These are phyloP conservation scores for Garrulus glandarius DNA, from an alignment of 2,797 vertebrate species.

Conservation along the genomic window DNA sequence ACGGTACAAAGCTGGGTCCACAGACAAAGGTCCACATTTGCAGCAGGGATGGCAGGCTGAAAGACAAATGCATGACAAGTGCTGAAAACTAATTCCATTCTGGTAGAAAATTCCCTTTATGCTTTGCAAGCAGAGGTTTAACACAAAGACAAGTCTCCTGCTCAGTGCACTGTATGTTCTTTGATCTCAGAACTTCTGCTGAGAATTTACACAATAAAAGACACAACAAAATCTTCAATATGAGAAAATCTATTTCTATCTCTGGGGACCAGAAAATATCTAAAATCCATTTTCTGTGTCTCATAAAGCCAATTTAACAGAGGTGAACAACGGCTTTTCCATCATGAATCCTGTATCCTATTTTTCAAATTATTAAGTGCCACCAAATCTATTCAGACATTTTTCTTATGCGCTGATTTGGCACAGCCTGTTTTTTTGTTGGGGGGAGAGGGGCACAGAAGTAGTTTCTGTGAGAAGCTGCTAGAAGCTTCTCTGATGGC, in stretches of 20 bases:
- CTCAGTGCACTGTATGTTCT: neutral
- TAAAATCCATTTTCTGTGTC: neutral
- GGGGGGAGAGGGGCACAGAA: neutral
- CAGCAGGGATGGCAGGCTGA: neutral
- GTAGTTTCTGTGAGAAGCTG: neutral
- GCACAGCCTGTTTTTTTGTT: neutral
- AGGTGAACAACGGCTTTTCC: neutral
- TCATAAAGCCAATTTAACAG: neutral
- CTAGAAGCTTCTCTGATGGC: neutral
- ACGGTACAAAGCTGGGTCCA: conserved; percentile 56
- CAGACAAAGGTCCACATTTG: conserved; percentile 68
- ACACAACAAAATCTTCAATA: neutral
- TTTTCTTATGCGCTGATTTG: neutral
- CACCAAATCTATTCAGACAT: neutral
- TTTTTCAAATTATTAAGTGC: neutral
- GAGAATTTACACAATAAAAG: neutral
- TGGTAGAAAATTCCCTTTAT: neutral
- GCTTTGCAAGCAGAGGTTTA: neutral
- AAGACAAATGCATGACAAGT: conserved; percentile 22
- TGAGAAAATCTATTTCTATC: neutral
- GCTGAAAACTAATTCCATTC: neutral
- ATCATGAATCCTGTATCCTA: neutral
- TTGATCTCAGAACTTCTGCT: neutral
- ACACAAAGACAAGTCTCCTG: neutral
- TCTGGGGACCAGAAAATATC: neutral